Percentiles rank a stretch among this genome's conserved stretches.
Evolutionary conservation across 1,140 invertebrate species (phyloP).

Genomic region (Papilio polytes): DNA sequence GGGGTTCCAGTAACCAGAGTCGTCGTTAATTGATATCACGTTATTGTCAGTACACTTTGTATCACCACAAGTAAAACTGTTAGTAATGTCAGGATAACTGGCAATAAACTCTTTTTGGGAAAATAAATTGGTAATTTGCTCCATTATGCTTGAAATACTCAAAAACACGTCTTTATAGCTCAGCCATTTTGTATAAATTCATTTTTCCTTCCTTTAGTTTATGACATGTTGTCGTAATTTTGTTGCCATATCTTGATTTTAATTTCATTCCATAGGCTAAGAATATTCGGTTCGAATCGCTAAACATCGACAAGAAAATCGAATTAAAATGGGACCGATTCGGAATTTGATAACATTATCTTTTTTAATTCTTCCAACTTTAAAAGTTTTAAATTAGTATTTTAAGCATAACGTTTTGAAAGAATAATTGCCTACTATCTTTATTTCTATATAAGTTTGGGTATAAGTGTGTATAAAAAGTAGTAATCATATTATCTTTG

Average conservation of each 20-base stretch:
- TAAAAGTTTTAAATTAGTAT: too few species aligned
- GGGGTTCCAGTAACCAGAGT: constrained; percentile 55
- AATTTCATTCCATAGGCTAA: background rate
- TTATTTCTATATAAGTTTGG: too few species aligned
- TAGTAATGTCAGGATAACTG: constrained; percentile 54
- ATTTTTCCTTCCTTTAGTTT: background rate
- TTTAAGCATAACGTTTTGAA: too few species aligned
- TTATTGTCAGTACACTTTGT: constrained; percentile 55
- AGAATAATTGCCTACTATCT: too few species aligned
- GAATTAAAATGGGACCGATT: too few species aligned
- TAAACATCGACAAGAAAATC: background rate
- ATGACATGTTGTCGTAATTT: background rate
- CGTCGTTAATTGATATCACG: constrained; percentile 54
- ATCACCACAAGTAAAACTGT: constrained; percentile 56
- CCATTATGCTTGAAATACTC: constrained; percentile 72
- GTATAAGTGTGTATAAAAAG: too few species aligned
- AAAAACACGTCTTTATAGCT: constrained; percentile 78
- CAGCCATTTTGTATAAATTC: constrained; percentile 77
- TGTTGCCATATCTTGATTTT: background rate
- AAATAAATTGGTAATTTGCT: constrained; percentile 62
- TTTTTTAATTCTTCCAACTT: too few species aligned
- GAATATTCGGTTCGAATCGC: background rate
- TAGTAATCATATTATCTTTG: too few species aligned
- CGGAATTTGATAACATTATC: too few species aligned
- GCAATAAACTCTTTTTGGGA: constrained; percentile 64